Conservation (phyloP, 2,113 vertebrate species). For the Oxyruncus cristatus region DNA sequence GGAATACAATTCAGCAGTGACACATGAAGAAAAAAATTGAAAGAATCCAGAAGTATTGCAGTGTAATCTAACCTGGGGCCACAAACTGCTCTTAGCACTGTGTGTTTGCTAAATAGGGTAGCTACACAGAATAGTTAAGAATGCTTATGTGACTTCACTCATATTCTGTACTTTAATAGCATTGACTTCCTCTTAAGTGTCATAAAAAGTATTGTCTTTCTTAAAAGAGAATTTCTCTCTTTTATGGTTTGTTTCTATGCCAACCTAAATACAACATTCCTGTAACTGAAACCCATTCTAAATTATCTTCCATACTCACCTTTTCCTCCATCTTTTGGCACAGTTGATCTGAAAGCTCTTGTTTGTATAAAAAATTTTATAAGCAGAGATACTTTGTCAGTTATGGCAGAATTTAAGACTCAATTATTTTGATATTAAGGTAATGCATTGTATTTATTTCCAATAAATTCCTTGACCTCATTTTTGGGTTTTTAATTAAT, state of each 20-base stretch:
- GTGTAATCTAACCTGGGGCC: neutral
- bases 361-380: neutral
- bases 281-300: neutral
- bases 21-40: neutral
- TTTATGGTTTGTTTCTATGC: neutral
- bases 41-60: fast-evolving
- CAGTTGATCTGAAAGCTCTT: neutral
- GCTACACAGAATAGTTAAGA: neutral
- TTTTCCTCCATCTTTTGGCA: neutral
- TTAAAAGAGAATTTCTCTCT: neutral
- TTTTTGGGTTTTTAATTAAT: neutral
- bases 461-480: neutral
- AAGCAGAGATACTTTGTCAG: neutral
- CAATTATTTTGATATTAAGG: neutral
- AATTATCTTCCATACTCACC: neutral
- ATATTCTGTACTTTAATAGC: neutral
- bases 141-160: neutral
- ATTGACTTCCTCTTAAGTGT: neutral
- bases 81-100: neutral
- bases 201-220: fast-evolving
- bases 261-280: neutral
- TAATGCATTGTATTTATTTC: neutral
- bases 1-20: neutral
- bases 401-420: neutral
- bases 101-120: neutral